Evolutionary conservation across 2,888 invertebrate species (phyloP).

Genomic region (Sinodicranocentrus sp.): DNA sequence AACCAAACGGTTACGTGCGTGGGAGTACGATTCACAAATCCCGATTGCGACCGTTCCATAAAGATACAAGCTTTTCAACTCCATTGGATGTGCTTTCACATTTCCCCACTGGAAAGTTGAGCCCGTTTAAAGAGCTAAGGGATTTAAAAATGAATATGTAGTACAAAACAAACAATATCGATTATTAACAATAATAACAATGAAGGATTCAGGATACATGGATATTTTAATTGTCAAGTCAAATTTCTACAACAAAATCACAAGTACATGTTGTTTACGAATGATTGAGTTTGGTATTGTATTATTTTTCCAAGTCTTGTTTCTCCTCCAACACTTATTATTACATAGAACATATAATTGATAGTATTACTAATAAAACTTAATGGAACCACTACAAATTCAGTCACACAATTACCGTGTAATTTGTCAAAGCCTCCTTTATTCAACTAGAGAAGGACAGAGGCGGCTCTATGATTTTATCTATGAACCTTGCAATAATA

Average conservation of each 20-base stretch:
- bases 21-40: slow-evolving; percentile 66
- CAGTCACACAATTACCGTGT: no score
- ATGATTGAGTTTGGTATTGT: no score
- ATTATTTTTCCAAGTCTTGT: no score
- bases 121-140: slow-evolving; percentile 73
- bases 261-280: no score
- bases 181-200: no score
- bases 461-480: slow-evolving; percentile 1
- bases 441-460: neutral
- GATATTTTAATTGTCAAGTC: neutral
- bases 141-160: slow-evolving; percentile 69
- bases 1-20: slow-evolving; percentile 58
- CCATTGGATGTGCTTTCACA: slow-evolving; percentile 48
- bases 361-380: neutral
- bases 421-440: no score
- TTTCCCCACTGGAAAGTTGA: slow-evolving; percentile 65
- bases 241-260: neutral
- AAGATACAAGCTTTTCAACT: slow-evolving; percentile 71
- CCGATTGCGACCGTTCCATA: slow-evolving; percentile 65
- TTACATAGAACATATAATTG: neutral
- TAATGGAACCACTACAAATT: no score
- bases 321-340: neutral
- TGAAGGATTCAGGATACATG: neutral
- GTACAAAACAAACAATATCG: no score
- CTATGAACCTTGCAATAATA: slow-evolving; percentile 72